These are phyloP conservation scores for Malurus melanocephalus DNA, from an alignment of 2,113 vertebrate species.

Conservation along the genomic window DNA sequence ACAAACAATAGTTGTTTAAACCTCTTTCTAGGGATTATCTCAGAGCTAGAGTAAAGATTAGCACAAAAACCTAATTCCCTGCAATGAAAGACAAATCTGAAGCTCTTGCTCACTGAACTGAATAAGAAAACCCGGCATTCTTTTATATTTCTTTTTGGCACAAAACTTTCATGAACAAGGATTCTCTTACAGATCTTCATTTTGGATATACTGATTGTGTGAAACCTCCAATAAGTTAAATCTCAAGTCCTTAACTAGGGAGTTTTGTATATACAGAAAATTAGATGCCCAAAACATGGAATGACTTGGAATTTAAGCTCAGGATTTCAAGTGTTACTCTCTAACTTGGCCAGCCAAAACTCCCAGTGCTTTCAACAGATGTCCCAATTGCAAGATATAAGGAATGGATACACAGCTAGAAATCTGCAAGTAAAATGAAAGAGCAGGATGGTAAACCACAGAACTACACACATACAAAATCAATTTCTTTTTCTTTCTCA, in stretches of 20 bases:
- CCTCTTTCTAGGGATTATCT: neutral
- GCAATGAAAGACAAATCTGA: neutral
- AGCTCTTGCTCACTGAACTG: neutral
- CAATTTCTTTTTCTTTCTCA: neutral
- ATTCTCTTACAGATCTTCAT: neutral
- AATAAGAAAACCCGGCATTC: neutral
- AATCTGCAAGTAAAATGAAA: neutral
- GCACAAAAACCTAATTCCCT: conserved; percentile 18
- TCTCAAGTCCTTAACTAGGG: neutral
- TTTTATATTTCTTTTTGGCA: neutral
- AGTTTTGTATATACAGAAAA: neutral
- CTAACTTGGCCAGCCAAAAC: neutral
- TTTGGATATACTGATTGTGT: neutral
- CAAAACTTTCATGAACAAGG: neutral
- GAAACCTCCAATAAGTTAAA: neutral
- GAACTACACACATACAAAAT: neutral
- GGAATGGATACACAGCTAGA: neutral
- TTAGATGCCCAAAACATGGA: neutral
- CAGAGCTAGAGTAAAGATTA: neutral
- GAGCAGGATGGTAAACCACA: neutral
- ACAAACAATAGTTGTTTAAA: neutral
- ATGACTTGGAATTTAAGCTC: neutral
- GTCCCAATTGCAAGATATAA: neutral
- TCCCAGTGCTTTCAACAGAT: neutral
- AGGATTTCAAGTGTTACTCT: neutral